phyloP scores from a whole-genome alignment of 1,140 invertebrate species.

The Bombus cullumanus region DNA sequence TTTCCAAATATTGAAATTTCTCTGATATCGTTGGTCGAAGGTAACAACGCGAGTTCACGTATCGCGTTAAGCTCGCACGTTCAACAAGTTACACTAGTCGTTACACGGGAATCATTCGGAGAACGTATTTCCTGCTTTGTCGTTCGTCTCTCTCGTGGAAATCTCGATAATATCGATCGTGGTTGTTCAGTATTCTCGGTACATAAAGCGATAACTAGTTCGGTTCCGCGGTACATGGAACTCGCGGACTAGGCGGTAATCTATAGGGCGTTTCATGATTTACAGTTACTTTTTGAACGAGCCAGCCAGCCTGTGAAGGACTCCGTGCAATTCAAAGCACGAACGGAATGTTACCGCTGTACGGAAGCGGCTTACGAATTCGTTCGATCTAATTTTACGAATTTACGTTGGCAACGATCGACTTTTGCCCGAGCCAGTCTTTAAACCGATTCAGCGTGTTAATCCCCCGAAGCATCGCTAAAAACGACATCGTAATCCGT shows the following conservation, averaged over 20 bases:
- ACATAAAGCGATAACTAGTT: background rate
- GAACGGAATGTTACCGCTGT: background rate
- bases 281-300: background rate
- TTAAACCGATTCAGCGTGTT: too few species aligned
- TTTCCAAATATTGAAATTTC: constrained; percentile 42
- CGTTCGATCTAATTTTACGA: too few species aligned
- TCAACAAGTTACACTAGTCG: constrained; percentile 30
- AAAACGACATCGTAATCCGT: constrained; percentile 27
- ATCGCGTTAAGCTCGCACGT: background rate
- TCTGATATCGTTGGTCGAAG: background rate
- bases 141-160: background rate
- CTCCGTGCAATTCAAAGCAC: background rate
- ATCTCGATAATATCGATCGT: background rate
- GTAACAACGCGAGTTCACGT: background rate
- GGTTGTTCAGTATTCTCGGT: background rate
- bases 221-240: background rate
- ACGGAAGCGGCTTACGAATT: background rate
- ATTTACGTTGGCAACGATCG: too few species aligned
- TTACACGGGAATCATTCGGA: background rate
- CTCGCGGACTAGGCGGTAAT: background rate
- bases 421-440: too few species aligned
- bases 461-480: background rate
- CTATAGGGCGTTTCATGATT: background rate
- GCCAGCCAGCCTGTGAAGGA: too few species aligned
- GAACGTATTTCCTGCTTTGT: background rate